Evolutionary conservation across 1,140 invertebrate species (phyloP), one percentile per base, ranked within the genome.

Genomic region (Sarcophaga bullata): DNA sequence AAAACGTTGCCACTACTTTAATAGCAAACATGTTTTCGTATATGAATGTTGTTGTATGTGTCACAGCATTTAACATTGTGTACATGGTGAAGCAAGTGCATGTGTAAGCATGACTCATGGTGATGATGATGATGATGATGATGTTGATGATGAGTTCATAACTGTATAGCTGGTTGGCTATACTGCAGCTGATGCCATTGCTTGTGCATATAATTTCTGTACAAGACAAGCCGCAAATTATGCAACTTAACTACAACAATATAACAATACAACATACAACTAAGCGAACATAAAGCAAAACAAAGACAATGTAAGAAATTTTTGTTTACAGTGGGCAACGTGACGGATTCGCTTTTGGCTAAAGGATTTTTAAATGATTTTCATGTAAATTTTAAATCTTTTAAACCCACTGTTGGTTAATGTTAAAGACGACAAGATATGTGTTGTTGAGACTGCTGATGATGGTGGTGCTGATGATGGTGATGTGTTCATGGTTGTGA

Each of bases 181-280:
- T 19, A 10, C 52, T 75, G n/a, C 75, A 52, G 75, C 48, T 78
- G 75, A 78, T 78, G 75, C n/a, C 50, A 46, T 50, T 78, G 48
- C 75, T 50, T 52, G 49, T 78, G 48, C 17, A 19, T 25, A 52
- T 13, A 52, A 78, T 78, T 48, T 78, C 75, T 78, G 75, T 78
- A 50, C n/a, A 52, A 78, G 75, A 78, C 75, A 78, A 78, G 75
- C 75, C 75, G 75, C 75, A 78, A 78, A 78, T 78, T 78, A 78
- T 78, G 48, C 75, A 11, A 50, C 75, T 68, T 10, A 25, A 62
- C 62, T 25, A 72, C 9, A 68, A 76, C 46, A 76, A 48, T n/a
- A 68, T 19, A 68, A 68, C 3, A 17, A 37, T 37, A 4, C 25
- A 37, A 37, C 25, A 37, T 37, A 68, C 62, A 68, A 19, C 17